phyloP scores from a whole-genome alignment of 2,797 vertebrate species.

The Rhabdomys pumilio region DNA sequence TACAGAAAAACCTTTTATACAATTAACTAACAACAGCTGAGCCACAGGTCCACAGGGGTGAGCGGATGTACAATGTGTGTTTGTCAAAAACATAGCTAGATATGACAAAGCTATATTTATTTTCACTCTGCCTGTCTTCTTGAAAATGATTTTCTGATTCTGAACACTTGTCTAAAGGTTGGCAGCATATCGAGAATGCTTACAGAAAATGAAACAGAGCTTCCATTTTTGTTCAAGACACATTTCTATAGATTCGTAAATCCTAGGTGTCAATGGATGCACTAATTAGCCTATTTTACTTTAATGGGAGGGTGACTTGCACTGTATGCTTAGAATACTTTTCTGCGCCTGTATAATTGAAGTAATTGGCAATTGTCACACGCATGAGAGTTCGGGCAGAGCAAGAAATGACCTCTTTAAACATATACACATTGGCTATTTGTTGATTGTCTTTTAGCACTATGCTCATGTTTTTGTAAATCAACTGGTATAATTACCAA shows the following conservation, averaged over 20 bases:
- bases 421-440: neutral
- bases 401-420: conserved; percentile 42
- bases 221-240: conserved; percentile 39
- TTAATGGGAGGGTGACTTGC: conserved; percentile 50
- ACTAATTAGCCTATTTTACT: conserved; percentile 56
- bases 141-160: conserved; percentile 59
- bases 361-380: neutral
- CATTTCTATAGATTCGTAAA: conserved; percentile 64
- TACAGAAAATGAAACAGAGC: conserved; percentile 33
- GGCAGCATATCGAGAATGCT: conserved; percentile 59
- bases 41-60: conserved; percentile 52
- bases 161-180: conserved; percentile 71
- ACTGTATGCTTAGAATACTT: conserved; percentile 44
- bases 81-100: conserved; percentile 63
- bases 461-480: conserved; percentile 52
- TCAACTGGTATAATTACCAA: conserved; percentile 65
- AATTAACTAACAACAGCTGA: conserved; percentile 72
- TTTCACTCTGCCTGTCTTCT: conserved; percentile 74
- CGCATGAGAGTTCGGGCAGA: neutral
- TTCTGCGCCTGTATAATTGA: conserved; percentile 21
- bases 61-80: conserved; percentile 22
- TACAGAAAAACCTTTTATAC: conserved; percentile 48
- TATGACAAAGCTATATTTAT: conserved; percentile 74
- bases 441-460: conserved; percentile 64
- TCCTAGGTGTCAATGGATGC: neutral